These are phyloP conservation scores for Aphaenogaster ashmeadi DNA, from an alignment of 1,140 invertebrate genomes.

Conservation along the genomic window DNA sequence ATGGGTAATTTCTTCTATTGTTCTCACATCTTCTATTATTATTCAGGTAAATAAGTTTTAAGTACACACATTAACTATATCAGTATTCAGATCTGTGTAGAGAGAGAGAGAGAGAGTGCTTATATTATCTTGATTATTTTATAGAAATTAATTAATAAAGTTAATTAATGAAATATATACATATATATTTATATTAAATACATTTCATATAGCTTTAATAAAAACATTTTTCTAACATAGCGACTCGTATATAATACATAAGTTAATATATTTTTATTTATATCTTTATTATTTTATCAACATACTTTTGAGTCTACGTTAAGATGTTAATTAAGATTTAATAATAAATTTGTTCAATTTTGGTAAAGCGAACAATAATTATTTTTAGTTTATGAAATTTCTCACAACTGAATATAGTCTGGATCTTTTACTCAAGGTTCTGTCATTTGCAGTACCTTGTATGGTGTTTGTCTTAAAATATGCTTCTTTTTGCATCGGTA, in stretches of 20 bases:
- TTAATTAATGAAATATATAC: not conserved
- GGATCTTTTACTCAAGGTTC: constrained; percentile 42
- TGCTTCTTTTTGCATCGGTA: constrained; percentile 8
- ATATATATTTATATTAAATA: not conserved
- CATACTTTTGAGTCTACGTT: not conserved
- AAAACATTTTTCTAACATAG: not conserved
- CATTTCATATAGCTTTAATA: not conserved
- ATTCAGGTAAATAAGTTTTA: constrained; percentile 34
- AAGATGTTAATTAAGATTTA: not conserved
- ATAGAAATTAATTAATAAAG: not conserved
- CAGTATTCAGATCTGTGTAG: not conserved
- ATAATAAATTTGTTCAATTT: constrained; percentile 1
- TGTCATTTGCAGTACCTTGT: constrained; percentile 30
- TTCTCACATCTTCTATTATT: constrained; percentile 15
- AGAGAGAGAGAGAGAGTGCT: too few species aligned
- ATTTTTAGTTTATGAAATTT: constrained; percentile 48
- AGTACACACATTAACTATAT: not conserved
- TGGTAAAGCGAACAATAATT: not conserved
- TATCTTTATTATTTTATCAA: not conserved
- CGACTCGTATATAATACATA: not conserved
- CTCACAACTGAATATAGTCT: constrained; percentile 48
- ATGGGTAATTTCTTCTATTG: constrained; percentile 20
- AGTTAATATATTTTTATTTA: not conserved
- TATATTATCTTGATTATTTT: not conserved
- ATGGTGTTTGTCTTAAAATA: constrained; percentile 48